phyloP scores from a whole-genome alignment of 2,797 vertebrate genomes.

The Dermochelys coriacea region DNA sequence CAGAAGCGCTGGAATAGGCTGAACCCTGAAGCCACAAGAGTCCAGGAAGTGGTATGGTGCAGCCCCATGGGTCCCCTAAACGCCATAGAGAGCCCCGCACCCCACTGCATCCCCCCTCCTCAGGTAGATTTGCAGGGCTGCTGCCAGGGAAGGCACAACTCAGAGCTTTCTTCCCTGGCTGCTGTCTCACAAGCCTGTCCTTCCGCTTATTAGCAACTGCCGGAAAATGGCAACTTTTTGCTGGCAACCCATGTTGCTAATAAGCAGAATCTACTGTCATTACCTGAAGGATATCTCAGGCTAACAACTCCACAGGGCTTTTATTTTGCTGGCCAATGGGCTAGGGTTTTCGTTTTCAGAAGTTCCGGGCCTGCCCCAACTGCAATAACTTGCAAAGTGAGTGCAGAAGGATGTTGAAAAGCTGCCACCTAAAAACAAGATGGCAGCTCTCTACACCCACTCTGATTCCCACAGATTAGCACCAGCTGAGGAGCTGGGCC shows the following conservation, averaged over 20 bases:
- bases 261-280: background rate
- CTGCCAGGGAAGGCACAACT: too few relatives aligned
- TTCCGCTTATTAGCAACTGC: background rate
- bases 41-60: background rate
- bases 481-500: background rate
- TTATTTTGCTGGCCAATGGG: background rate
- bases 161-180: too few relatives aligned
- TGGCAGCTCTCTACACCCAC: background rate
- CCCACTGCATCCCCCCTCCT: background rate
- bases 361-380: too few relatives aligned
- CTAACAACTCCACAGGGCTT: background rate
- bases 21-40: background rate
- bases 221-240: background rate
- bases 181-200: background rate
- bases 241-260: background rate
- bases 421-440: too few relatives aligned
- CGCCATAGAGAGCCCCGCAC: background rate
- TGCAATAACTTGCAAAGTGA: background rate
- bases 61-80: background rate
- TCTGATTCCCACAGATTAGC: background rate
- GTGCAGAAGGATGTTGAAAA: background rate
- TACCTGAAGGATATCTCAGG: background rate
- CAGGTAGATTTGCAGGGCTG: background rate
- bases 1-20: background rate
- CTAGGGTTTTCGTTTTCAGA: too few relatives aligned